These are phyloP conservation scores for Psilopsiagon aurifrons DNA, from an alignment of 2,113 vertebrate species.

Conservation along the genomic window DNA sequence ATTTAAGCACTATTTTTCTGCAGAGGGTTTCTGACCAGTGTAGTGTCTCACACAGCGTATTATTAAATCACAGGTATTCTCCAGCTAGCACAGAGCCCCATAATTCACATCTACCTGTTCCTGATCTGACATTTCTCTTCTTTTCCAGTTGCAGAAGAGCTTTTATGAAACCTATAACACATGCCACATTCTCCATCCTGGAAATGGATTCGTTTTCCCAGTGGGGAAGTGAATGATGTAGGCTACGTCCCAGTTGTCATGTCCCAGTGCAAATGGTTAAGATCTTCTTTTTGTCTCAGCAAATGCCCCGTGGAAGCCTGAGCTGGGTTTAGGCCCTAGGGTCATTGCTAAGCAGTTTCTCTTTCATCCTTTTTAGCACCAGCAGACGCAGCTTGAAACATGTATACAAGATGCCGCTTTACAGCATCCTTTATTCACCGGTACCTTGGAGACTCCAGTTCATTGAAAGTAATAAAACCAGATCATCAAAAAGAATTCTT, in stretches of 20 bases:
- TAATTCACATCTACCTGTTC: conserved; percentile 36
- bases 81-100: neutral
- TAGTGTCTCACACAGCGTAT: neutral
- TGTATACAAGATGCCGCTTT: conserved; percentile 69
- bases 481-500: conserved; percentile 72
- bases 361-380: conserved; percentile 64
- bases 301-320: conserved; percentile 51
- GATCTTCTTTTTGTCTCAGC: conserved; percentile 66
- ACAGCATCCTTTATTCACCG: conserved; percentile 68
- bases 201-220: conserved; percentile 52
- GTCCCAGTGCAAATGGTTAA: conserved; percentile 67
- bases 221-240: conserved; percentile 36
- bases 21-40: neutral
- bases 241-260: conserved; percentile 35
- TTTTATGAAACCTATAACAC: conserved; percentile 47
- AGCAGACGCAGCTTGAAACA: conserved; percentile 65
- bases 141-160: conserved; percentile 15
- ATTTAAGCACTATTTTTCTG: neutral
- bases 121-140: neutral
- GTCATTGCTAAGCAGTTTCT: conserved; percentile 70
- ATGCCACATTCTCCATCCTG: conserved; percentile 11
- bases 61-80: neutral
- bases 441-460: conserved; percentile 70
- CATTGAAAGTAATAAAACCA: conserved; percentile 75
- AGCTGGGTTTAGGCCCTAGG: conserved; percentile 56